A percentile compares a stretch with the other conserved stretches of the same genome.
Conservation (phyloP, 2,888 invertebrate genomes). For the Gastrophysa polygoni region DNA sequence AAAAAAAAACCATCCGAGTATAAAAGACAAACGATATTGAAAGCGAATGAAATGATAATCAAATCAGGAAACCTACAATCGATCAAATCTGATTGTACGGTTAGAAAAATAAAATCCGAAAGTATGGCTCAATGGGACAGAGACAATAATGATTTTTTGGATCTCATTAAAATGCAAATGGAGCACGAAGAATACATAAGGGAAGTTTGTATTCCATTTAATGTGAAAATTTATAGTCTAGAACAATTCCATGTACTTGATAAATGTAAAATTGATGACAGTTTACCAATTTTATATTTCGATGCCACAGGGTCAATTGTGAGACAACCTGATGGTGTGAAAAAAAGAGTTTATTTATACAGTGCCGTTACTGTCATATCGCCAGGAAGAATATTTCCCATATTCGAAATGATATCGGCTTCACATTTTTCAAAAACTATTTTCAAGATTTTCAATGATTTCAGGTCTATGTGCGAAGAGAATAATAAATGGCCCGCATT, state of each 20-base stretch:
- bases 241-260: constrained; percentile 25
- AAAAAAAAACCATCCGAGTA: constrained; percentile 13
- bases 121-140: constrained; percentile 15
- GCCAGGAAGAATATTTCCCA: constrained; percentile 13
- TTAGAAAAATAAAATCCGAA: constrained; percentile 32
- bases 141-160: constrained; percentile 21
- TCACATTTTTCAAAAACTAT: constrained; percentile 20
- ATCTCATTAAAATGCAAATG: constrained; percentile 24
- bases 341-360: constrained; percentile 18
- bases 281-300: constrained; percentile 29
- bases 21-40: constrained; percentile 10
- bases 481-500: too few relatives aligned
- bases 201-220: constrained; percentile 33
- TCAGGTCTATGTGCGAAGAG: too few relatives aligned
- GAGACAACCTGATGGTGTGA: constrained; percentile 19
- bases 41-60: not conserved
- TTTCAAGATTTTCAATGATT: too few relatives aligned
- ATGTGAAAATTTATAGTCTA: constrained; percentile 31
- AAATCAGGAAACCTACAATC: constrained; percentile 16
- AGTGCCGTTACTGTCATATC: constrained; percentile 5
- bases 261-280: not conserved
- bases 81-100: constrained; percentile 26
- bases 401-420: constrained; percentile 18
- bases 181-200: constrained; percentile 32
- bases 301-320: constrained; percentile 35